Evolutionary conservation across 2,888 invertebrate genomes (phyloP), one percentile per base, ranked within the genome.

Genomic region (Endotricha flammealis): DNA sequence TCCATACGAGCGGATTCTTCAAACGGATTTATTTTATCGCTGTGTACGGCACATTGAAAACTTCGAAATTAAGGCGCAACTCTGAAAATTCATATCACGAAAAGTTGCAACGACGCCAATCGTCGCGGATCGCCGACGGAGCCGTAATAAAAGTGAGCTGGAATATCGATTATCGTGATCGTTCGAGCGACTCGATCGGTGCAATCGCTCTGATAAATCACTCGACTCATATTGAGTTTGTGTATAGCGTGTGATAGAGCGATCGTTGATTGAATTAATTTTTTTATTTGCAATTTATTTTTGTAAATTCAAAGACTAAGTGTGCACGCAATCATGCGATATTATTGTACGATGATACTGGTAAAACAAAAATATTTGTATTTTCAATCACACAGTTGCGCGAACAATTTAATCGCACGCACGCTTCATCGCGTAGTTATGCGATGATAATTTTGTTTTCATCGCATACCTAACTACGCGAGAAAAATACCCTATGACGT

Each of bases 181-280:
- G 55, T 47, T 64, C 66, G 64, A 64, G 73, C 75, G 77, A 64
- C 60, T 62, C 72, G 67, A 59, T 73, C 60, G 61, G 41, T 58
- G 57, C 64, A 61, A 73, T 75, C 73, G 67, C 55, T 47, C 48
- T 64, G 65, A 75, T 81, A 79, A 80, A 81, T 82, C 79, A 79
- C 61, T 56, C 60, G 50, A 35, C 12, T 39, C 23, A 48, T 50
- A 49, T 50, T 52, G 53, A 63, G 57, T 61, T 57, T 63, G 58
- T 57, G 53, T 47, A 42, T 48, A 52, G 53, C 55, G 57, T 56
- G 57, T 61, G 68, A 65, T 63, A 56, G 53, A 47, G 54, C 52
- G 52, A 46, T 55, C 43, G 46, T 50, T 39, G 38, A 40, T 30
- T 23, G 39, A 57, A 58, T 56, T 64, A 57, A 60, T 63, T 48